phyloP scores from a whole-genome alignment of 2,113 vertebrate genomes.

The Ciconia stormi region DNA sequence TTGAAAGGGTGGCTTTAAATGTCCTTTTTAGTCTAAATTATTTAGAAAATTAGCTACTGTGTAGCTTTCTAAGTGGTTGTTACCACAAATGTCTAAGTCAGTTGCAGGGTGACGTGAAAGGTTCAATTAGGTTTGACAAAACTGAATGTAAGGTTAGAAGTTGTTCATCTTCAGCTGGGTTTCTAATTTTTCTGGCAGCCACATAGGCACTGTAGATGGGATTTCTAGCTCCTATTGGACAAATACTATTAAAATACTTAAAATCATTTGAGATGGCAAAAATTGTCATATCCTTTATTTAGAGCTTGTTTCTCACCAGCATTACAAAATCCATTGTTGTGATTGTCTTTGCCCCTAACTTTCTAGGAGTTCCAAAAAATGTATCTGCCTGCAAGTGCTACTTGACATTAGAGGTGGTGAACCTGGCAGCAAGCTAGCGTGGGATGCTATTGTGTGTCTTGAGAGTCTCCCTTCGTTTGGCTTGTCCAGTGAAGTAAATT shows the following conservation, averaged over 20 bases:
- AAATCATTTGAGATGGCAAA: neutral
- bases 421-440: neutral
- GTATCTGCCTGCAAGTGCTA: neutral
- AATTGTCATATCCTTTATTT: neutral
- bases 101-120: neutral
- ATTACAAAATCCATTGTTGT: neutral
- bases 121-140: neutral
- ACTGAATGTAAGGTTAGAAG: neutral
- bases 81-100: neutral
- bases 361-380: neutral
- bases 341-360: neutral
- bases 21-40: neutral
- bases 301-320: neutral
- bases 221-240: neutral
- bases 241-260: neutral
- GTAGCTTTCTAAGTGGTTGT: neutral
- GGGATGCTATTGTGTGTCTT: neutral
- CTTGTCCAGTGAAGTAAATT: neutral
- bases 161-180: neutral
- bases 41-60: neutral
- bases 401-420: neutral
- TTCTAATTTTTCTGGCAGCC: neutral
- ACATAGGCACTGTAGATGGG: neutral
- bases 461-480: neutral
- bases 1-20: neutral